A percentile compares a stretch with the other conserved stretches of the same genome.
Evolutionary conservation across 2,113 vertebrate species (phyloP).

Genomic region (Leptocoma aspasia): DNA sequence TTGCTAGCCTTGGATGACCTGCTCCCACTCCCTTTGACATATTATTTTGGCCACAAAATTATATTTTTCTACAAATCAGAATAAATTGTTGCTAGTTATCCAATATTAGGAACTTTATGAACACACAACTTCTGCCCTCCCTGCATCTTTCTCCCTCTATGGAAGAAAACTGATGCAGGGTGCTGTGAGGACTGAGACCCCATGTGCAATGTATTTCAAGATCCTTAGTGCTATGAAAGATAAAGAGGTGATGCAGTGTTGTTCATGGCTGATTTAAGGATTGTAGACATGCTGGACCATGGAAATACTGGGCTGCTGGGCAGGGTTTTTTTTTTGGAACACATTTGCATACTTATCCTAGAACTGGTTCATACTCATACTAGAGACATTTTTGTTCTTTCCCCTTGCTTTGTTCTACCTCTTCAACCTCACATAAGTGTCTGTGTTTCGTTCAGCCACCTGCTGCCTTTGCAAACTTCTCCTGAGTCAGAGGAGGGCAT

Average conservation of each 20-base stretch:
- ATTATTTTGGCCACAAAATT: background rate
- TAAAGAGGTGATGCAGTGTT: background rate
- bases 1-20: background rate
- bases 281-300: background rate
- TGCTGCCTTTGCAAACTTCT: background rate
- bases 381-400: background rate
- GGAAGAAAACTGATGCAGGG: background rate
- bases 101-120: background rate
- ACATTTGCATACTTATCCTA: background rate
- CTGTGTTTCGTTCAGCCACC: background rate
- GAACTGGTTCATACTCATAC: background rate
- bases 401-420: background rate
- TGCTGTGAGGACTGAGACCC: background rate
- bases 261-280: background rate
- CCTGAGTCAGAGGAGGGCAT: background rate
- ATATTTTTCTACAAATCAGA: background rate
- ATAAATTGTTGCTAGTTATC: background rate
- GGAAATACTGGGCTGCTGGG: background rate
- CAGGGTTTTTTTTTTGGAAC: background rate
- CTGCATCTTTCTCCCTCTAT: background rate
- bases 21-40: background rate
- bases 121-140: background rate
- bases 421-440: background rate
- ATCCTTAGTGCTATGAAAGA: background rate
- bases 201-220: background rate